These are phyloP conservation scores for Tyto alba DNA, from an alignment of 2,113 vertebrate genomes.

Conservation along the genomic window DNA sequence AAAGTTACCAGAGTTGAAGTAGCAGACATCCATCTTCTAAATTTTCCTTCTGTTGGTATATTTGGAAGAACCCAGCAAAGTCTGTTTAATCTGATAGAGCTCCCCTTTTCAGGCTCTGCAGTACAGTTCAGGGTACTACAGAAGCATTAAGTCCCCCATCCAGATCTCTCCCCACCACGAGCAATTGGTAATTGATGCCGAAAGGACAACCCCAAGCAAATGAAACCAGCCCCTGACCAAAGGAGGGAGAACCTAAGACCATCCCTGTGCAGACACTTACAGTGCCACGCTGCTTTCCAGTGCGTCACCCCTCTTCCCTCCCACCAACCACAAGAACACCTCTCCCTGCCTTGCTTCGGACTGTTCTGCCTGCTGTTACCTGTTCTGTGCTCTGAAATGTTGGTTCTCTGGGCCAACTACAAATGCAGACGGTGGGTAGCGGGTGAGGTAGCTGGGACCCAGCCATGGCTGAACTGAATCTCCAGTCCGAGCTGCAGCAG, in stretches of 20 bases:
- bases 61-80: not conserved
- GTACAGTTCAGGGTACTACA: not conserved
- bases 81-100: not conserved
- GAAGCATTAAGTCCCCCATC: not conserved
- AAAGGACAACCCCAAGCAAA: not conserved
- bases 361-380: not conserved
- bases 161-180: accelerated
- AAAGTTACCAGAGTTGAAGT: not conserved
- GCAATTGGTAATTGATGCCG: too few relatives aligned
- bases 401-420: not conserved
- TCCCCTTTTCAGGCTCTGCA: not conserved
- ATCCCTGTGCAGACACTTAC: not conserved
- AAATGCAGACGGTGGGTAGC: not conserved
- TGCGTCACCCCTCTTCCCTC: too few relatives aligned
- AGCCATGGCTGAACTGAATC: not conserved
- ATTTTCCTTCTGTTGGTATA: not conserved
- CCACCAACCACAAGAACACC: accelerated
- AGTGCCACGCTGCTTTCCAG: not conserved
- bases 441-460: not conserved
- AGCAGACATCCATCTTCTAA: not conserved
- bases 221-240: not conserved
- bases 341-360: not conserved
- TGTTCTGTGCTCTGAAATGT: not conserved
- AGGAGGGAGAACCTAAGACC: not conserved
- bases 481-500: not conserved